Percentiles rank a stretch among this genome's conserved stretches.
Conservation (phyloP, 64 coral and sea anemone species). For the Pocillopora verrucosa region DNA sequence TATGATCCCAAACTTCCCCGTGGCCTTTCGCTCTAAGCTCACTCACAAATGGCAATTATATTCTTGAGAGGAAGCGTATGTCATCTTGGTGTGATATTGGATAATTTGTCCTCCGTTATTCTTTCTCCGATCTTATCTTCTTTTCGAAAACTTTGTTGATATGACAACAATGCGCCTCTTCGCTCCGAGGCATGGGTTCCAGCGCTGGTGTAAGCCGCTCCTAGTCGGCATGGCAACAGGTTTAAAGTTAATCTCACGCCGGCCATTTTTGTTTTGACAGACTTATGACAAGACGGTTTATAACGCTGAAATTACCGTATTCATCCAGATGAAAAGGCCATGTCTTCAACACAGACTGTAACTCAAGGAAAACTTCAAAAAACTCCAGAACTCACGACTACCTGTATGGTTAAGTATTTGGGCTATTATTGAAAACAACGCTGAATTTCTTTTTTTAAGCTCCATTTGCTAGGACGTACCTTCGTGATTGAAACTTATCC, state of each 20-base stretch:
- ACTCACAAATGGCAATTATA: constrained; percentile 90
- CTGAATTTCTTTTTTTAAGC: neutral
- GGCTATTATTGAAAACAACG: neutral
- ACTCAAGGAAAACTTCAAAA: constrained; percentile 76
- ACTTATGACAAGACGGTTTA: too few relatives aligned
- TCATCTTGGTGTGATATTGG: constrained; percentile 55
- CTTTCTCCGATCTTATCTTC: neutral
- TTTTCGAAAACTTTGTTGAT: constrained; percentile 11
- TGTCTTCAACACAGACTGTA: constrained; percentile 94
- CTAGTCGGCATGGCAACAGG: constrained; percentile 69
- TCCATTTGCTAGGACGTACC: neutral
- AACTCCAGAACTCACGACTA: constrained; percentile 93
- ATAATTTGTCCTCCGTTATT: neutral
- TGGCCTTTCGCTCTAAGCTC: constrained; percentile 91
- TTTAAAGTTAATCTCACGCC: neutral
- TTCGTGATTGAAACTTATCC: neutral
- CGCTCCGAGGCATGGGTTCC: constrained; percentile 2
- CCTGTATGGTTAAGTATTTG: constrained; percentile 88
- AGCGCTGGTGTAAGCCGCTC: constrained; percentile 4
- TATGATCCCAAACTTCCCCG: constrained; percentile 99
- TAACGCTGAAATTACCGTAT: neutral
- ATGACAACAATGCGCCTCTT: constrained; percentile 43
- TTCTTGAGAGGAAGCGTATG: constrained; percentile 59
- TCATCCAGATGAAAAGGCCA: constrained; percentile 17
- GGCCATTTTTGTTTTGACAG: constrained; percentile 78